Base-by-base conservation (phyloP, 2,113 vertebrate genomes). In the Oreochromis tanganicae region DNA sequence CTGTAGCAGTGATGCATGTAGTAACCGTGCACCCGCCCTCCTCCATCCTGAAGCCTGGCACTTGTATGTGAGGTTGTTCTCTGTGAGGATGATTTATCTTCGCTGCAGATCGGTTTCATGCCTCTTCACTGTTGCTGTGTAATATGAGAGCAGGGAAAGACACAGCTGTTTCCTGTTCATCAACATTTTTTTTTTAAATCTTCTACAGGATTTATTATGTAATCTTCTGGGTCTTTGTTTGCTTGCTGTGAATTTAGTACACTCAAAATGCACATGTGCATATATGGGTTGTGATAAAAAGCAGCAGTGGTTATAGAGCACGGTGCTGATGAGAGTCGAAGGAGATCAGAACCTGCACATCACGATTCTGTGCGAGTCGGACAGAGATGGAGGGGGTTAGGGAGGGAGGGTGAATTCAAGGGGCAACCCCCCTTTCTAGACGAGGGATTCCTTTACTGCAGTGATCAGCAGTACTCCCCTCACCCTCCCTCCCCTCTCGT, bases 391-490 rank as follows among this genome's bases (percentile, higher is more conserved):
- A 71, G 19, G 75, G 21, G 41, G 84, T 85, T 41, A 78, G 79
- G 82, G 81, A 27, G 80, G 27, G 86, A 54, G 71, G 85, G 88
- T 46, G 84, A 88, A 82, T 80, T 85, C 21, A 50, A 84, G 95
- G 96, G 96, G 93, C 92, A 96, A 95, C 95, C 96, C 96, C 93
- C 93, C 90, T 95, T 95, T 94, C 92, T 89, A 96, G 92, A 94
- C 84, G n/a, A 96, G 96, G 96, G 95, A 97, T 96, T 97, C 96
- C 96, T 96, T 95, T 96, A 94, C 96, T 96, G 96, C 96, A 96
- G 96, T 96, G 91, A 95, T 96, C 96, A 96, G 94, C 93, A 94
- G 32, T 91, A 90, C 85, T 41, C 89, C 54, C 89, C 59, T 3
- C 80, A 19, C 9, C 19, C 8, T 9, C 83, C 27, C 4, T 11